phyloP scores from a whole-genome alignment of 2,888 invertebrate genomes.

The Ophion obscuratus region DNA sequence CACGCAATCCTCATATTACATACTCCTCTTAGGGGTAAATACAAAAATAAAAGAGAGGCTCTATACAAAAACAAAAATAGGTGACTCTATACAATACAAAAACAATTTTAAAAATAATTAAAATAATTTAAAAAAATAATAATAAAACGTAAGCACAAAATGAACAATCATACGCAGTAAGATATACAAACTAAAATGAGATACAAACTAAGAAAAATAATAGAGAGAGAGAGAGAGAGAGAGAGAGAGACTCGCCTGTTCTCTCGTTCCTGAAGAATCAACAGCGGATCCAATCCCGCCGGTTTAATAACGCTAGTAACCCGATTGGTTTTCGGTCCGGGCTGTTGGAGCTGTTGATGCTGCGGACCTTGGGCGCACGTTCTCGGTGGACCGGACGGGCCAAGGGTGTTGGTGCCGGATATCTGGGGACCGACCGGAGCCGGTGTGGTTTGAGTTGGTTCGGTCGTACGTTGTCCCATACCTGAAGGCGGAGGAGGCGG shows the following conservation, averaged over 20 bases:
- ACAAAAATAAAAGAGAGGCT: too few relatives aligned
- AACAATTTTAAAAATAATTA: too few relatives aligned
- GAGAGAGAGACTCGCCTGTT: constrained; percentile 87
- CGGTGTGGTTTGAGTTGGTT: constrained; percentile 77
- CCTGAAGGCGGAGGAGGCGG: constrained; percentile 75
- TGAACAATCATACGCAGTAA: too few relatives aligned
- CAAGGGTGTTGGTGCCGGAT: constrained; percentile 76
- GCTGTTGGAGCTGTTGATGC: constrained; percentile 85
- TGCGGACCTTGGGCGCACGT: constrained; percentile 73
- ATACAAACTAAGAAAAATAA: too few relatives aligned
- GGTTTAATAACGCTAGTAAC: constrained; percentile 97
- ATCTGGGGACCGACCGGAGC: constrained; percentile 77
- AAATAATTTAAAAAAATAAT: too few relatives aligned
- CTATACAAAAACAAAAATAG: too few relatives aligned
- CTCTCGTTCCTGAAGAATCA: constrained; percentile 97
- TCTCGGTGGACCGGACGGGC: constrained; percentile 76
- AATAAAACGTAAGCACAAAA: too few relatives aligned
- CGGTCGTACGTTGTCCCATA: constrained; percentile 79
- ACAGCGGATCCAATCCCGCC: constrained; percentile 95
- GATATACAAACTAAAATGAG: too few relatives aligned
- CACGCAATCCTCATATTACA: too few relatives aligned
- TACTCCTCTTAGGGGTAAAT: too few relatives aligned
- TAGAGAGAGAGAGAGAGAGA: too few relatives aligned
- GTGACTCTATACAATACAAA: too few relatives aligned
- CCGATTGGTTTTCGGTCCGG: constrained; percentile 89